A percentile compares a stretch with the other conserved stretches of the same genome.
Evolutionary conservation across 2,888 invertebrate genomes (phyloP).

Genomic region (Prenolepis imparis): DNA sequence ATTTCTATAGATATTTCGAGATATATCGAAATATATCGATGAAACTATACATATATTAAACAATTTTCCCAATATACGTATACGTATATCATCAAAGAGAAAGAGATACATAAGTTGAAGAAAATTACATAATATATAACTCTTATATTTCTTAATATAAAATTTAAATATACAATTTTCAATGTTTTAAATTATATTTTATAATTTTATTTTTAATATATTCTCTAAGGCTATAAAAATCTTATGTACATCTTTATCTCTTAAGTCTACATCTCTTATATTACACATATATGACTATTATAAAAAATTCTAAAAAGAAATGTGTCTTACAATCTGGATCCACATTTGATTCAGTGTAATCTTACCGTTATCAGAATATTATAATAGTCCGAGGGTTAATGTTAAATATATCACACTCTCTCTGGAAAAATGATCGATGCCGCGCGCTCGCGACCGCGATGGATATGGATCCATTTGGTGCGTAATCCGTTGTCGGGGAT

Average conservation of each 20-base stretch:
- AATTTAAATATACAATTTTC: background rate
- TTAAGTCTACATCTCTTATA: too few relatives aligned
- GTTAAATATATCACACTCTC: constrained; percentile 26
- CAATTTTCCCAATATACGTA: background rate
- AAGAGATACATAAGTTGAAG: background rate
- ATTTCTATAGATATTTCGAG: background rate
- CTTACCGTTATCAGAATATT: constrained; percentile 33
- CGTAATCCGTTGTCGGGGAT: constrained; percentile 74
- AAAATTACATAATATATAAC: background rate
- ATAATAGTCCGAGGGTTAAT: constrained; percentile 42
- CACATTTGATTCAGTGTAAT: constrained; percentile 8
- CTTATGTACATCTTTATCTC: too few relatives aligned
- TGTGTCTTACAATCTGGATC: background rate
- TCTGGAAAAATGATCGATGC: constrained; percentile 49
- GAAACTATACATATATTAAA: background rate
- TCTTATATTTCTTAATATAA: background rate
- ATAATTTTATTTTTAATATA: background rate
- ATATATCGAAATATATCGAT: background rate
- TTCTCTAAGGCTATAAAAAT: background rate
- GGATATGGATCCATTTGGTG: constrained; percentile 66
- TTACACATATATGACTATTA: constrained; percentile 7
- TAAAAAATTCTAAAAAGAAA: background rate
- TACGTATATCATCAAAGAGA: background rate
- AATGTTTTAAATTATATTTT: background rate
- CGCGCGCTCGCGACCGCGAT: constrained; percentile 30